These are phyloP conservation scores for Sporophila hypoxantha DNA, from an alignment of 2,113 vertebrate genomes.

Conservation along the genomic window DNA sequence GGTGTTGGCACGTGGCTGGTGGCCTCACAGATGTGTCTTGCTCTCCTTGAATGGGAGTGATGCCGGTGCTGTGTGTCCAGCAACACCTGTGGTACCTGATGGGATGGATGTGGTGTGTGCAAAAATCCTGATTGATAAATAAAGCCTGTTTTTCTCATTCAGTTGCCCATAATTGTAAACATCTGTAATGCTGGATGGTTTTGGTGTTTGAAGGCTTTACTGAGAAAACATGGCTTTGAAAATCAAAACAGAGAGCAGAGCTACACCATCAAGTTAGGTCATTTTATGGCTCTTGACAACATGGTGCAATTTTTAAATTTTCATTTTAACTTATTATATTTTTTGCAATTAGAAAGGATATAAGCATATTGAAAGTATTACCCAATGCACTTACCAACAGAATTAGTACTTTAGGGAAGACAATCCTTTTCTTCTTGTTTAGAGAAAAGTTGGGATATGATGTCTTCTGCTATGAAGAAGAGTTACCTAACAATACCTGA, in stretches of 20 bases:
- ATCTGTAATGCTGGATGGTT: slow-evolving; percentile 48
- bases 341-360: neutral
- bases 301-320: neutral
- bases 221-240: slow-evolving; percentile 15
- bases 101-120: too few species aligned
- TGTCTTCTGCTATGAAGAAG: neutral
- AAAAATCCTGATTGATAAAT: slow-evolving; percentile 50
- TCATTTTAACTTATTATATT: neutral
- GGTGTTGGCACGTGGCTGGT: neutral
- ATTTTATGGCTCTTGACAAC: slow-evolving; percentile 24
- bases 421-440: neutral
- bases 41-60: neutral
- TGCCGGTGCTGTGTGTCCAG: rapidly evolving
- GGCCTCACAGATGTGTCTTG: neutral
- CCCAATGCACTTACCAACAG: neutral
- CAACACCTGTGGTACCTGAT: neutral
- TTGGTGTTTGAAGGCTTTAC: slow-evolving; percentile 12
- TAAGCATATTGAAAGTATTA: slow-evolving; percentile 14
- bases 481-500: neutral
- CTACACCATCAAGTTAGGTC: neutral
- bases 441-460: neutral
- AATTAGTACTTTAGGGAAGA: neutral
- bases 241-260: slow-evolving; percentile 40
- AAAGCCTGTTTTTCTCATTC: slow-evolving; percentile 38
- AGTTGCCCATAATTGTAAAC: slow-evolving; percentile 53